Percentiles rank a stretch among this genome's conserved stretches.
phyloP scores from a whole-genome alignment of 2,888 invertebrate genomes.

The Nemoura dubitans region DNA sequence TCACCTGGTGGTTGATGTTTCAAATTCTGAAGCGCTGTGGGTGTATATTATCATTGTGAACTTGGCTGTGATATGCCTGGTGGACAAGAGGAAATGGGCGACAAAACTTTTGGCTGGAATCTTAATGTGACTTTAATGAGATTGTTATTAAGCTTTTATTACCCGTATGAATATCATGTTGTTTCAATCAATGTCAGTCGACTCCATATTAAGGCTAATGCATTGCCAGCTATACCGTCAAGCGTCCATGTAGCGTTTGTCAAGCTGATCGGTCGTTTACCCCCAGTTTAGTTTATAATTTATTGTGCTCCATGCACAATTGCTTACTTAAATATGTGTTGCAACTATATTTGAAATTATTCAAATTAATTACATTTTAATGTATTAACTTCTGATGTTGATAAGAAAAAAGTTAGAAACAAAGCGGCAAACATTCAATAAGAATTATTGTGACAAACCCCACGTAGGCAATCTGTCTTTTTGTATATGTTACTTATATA shows the following conservation, averaged over 20 bases:
- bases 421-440: too few relatives aligned
- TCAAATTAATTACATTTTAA: not conserved
- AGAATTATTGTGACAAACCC: too few relatives aligned
- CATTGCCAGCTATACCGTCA: too few relatives aligned
- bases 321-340: not conserved
- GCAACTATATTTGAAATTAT: not conserved
- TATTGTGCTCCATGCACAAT: not conserved
- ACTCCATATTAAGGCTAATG: too few relatives aligned
- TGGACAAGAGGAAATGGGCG: not conserved
- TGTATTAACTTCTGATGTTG: not conserved
- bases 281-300: not conserved
- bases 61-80: not conserved
- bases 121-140: not conserved
- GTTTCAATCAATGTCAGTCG: not conserved
- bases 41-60: not conserved
- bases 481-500: too few relatives aligned
- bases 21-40: not conserved
- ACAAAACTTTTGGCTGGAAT: not conserved
- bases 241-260: too few relatives aligned
- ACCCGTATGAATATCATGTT: not conserved
- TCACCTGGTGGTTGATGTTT: not conserved
- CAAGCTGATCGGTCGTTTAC: not conserved
- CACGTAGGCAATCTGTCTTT: too few relatives aligned
- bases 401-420: too few relatives aligned
- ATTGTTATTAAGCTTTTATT: not conserved